A percentile compares a stretch with the other conserved stretches of the same genome.
phyloP scores from a whole-genome alignment of 1,140 invertebrate species.

The Aphelenchoides besseyi region DNA sequence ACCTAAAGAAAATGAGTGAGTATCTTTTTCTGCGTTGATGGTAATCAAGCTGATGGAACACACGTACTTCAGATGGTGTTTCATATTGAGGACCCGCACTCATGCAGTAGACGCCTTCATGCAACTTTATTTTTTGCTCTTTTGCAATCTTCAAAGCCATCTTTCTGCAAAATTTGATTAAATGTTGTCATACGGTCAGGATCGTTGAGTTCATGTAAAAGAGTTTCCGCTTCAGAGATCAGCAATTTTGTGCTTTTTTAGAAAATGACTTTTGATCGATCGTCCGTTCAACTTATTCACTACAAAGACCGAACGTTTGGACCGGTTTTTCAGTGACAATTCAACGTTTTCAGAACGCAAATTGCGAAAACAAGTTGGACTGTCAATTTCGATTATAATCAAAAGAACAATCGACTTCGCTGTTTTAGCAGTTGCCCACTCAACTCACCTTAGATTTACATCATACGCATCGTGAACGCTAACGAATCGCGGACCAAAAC shows the following conservation, averaged over 20 bases:
- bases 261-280: conserved; percentile 20
- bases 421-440: no score
- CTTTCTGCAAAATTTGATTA: conserved; percentile 52
- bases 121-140: conserved; percentile 59
- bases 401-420: no score
- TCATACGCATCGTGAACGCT: conserved; percentile 66
- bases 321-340: no score
- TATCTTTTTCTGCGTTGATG: not conserved
- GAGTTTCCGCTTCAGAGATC: not conserved
- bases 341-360: no score
- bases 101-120: conserved; percentile 66
- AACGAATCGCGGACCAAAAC: conserved; percentile 67
- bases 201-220: not conserved
- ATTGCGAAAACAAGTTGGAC: no score
- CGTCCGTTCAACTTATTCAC: no score
- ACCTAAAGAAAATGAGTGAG: no score
- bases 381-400: no score
- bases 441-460: conserved; percentile 49
- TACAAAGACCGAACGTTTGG: no score
- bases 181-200: no score
- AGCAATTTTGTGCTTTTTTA: not conserved
- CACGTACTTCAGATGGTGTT: conserved; percentile 66
- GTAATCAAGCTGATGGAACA: conserved; percentile 35
- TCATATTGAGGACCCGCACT: conserved; percentile 66
- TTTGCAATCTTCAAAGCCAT: conserved; percentile 60